Percentiles rank a stretch among this genome's conserved stretches.
Evolutionary conservation across 2,797 vertebrate genomes (phyloP).

Genomic region (Gallinago nigripennis): DNA sequence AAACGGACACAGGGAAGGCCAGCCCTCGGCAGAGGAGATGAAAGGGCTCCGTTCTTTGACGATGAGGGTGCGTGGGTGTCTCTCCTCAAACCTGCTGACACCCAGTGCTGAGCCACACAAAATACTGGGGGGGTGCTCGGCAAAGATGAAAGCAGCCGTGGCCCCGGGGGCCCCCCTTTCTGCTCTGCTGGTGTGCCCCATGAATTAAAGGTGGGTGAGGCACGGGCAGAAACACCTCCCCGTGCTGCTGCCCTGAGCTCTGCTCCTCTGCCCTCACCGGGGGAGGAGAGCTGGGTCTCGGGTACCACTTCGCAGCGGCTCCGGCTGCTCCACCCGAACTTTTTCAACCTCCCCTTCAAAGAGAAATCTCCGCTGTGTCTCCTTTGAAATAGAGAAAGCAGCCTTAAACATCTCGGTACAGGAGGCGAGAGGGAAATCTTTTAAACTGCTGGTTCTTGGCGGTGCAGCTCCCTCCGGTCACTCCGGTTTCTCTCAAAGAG

Average conservation of each 20-base stretch:
- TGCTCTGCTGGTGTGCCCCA: background rate
- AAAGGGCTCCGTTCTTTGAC: slow-evolving; percentile 42
- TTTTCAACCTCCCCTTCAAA: background rate
- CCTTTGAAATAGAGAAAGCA: background rate
- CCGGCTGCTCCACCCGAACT: background rate
- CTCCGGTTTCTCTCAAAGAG: fast-evolving
- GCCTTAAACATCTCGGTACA: background rate
- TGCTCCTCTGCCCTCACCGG: background rate
- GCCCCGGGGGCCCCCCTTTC: background rate
- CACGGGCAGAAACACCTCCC: background rate
- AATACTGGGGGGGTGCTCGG: background rate
- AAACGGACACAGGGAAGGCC: background rate
- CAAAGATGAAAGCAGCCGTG: background rate
- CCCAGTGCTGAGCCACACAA: slow-evolving; percentile 53
- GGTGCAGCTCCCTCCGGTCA: fast-evolving
- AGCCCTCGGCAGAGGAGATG: slow-evolving; percentile 47
- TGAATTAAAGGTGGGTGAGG: background rate
- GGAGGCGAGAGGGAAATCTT: background rate
- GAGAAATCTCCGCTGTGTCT: background rate
- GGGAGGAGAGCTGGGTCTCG: background rate
- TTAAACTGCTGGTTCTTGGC: background rate
- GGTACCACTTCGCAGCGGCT: background rate
- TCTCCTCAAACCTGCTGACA: background rate
- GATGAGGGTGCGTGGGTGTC: slow-evolving; percentile 49
- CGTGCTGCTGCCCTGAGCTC: fast-evolving